Evolutionary conservation across 2,797 vertebrate genomes (phyloP), one percentile per base, ranked within the genome.

Genomic region (Hybognathus amarus): DNA sequence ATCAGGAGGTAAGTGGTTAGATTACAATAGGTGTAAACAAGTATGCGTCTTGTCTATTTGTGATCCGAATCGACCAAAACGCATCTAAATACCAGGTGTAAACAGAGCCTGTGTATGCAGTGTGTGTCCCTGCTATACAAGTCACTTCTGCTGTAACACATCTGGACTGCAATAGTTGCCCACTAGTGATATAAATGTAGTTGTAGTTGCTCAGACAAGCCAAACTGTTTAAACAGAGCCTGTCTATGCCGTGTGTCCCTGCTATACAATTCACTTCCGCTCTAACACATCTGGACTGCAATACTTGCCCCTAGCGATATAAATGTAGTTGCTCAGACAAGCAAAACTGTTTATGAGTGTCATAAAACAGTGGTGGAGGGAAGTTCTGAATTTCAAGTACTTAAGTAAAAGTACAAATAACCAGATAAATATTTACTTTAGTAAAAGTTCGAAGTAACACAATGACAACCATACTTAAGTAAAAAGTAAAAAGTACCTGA

Each of bases 161-260:
- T 54, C 36, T 54, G 11, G 17, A 12, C 3, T 71, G 36, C 61
- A 33, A 66, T 67, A 40, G 47, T 66, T 82, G 36, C 33, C 70
- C 18, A 3, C 33, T 56, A 68, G 80, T 33, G 30, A 33, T 33
- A 33, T 33, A 33, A 33, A 33, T 33, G 30, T 33, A 33, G 30
- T 33, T 52, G 42, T 75, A 15, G 59, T 75, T 82, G 56, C 30
- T 75, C 71, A 56, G 42, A 82, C 63, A 54, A 76, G 61, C 59
- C 67, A 52, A 7, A 66, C 33, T 27, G 36, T 75, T 76, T 40
- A 56, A n/a, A 47, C 45, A 15, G 13, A 15, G 45, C 24, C 67
- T 50, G 52, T 85, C 30, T 52, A 15, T 77, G 27, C 54, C 2
- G 68, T 78, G 9, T 77, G 40, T 56, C 8, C 20, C n/a, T 36